Evolutionary conservation across 2,113 vertebrate species (phyloP).

Genomic region (Phoxinus phoxinus): DNA sequence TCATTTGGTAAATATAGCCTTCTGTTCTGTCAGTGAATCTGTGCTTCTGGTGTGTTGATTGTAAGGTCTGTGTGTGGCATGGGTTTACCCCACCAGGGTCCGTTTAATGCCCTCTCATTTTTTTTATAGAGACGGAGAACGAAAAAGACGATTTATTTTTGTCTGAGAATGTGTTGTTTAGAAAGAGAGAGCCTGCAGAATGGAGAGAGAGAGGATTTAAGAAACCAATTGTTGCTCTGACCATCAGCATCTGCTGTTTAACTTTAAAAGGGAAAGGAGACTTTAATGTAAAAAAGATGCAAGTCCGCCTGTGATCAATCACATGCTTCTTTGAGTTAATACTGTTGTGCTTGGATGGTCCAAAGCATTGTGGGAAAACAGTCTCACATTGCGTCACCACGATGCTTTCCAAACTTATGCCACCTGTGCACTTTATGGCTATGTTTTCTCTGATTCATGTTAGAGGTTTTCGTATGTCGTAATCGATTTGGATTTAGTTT

Average conservation of each 20-base stretch:
- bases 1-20: conserved; percentile 46
- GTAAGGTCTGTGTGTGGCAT: conserved; percentile 52
- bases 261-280: conserved; percentile 11
- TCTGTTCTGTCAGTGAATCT: conserved; percentile 25
- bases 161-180: conserved; percentile 18
- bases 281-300: conserved; percentile 52
- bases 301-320: conserved; percentile 64
- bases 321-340: conserved; percentile 43
- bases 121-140: conserved; percentile 49
- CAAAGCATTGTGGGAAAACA: conserved; percentile 64
- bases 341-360: conserved; percentile 59
- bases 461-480: conserved; percentile 54
- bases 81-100: conserved; percentile 40
- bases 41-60: conserved; percentile 49
- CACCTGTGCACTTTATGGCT: conserved; percentile 66
- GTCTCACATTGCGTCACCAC: conserved; percentile 46
- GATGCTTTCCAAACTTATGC: conserved; percentile 56
- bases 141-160: conserved; percentile 47
- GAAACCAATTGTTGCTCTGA: conserved; percentile 31
- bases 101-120: conserved; percentile 56
- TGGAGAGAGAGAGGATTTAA: background rate
- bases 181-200: background rate
- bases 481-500: conserved; percentile 8
- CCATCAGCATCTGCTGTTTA: conserved; percentile 34
- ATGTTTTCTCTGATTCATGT: conserved; percentile 40